phyloP scores from a whole-genome alignment of 2,113 vertebrate species.

The Mola mola region DNA sequence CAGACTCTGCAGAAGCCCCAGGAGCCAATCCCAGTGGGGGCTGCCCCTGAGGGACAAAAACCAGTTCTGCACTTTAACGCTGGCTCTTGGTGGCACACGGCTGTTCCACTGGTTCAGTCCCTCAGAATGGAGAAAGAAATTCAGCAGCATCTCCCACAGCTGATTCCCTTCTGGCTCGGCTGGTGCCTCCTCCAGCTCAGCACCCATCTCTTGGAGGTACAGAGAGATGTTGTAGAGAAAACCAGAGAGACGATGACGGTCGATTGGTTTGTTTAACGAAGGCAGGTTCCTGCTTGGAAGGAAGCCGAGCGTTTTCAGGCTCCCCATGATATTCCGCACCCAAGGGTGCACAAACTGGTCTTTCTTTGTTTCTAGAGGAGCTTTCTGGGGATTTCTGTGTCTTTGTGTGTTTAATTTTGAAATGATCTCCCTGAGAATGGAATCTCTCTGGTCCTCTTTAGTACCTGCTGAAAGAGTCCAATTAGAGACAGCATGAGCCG shows the following conservation, averaged over 20 bases:
- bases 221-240: conserved; percentile 89
- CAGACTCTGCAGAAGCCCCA: conserved; percentile 84
- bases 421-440: conserved; percentile 74
- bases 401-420: conserved; percentile 73
- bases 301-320: conserved; percentile 78
- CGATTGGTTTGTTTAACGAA: conserved; percentile 71
- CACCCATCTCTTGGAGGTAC: conserved; percentile 86
- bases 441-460: conserved; percentile 63
- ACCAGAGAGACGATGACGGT: conserved; percentile 81
- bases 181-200: conserved; percentile 74
- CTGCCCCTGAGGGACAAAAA: conserved; percentile 88
- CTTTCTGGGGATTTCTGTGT: conserved; percentile 47
- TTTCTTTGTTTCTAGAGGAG: conserved; percentile 44
- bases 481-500: background rate
- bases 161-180: conserved; percentile 66
- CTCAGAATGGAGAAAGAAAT: conserved; percentile 79
- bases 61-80: conserved; percentile 85
- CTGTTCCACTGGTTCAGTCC: conserved; percentile 76
- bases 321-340: conserved; percentile 76
- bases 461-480: conserved; percentile 47
- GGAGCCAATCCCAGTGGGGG: conserved; percentile 85
- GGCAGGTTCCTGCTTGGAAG: conserved; percentile 70
- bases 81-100: conserved; percentile 79
- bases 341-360: conserved; percentile 68
- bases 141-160: conserved; percentile 82